Conservation (phyloP, 2,888 invertebrate species). For the Hyppa rectilinea region DNA sequence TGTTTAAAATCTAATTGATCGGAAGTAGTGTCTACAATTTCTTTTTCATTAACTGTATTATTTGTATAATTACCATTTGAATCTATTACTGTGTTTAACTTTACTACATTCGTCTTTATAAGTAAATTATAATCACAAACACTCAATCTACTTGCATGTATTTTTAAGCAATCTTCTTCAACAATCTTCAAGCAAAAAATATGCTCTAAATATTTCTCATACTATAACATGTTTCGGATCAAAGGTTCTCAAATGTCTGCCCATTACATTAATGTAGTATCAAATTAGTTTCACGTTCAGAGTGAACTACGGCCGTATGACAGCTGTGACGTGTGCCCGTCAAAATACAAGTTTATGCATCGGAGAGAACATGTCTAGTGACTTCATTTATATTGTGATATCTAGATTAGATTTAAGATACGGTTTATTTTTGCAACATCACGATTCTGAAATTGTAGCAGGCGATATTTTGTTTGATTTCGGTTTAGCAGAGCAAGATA, state of each 20-base stretch:
- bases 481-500: not conserved
- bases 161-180: conserved; percentile 37
- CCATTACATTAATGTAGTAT: conserved; percentile 55
- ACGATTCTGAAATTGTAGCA: conserved; percentile 8
- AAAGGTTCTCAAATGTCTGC: conserved; percentile 50
- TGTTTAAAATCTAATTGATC: not conserved
- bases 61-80: not conserved
- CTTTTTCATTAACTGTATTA: not conserved
- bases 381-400: conserved; percentile 28
- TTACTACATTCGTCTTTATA: not conserved
- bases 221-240: conserved; percentile 28
- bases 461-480: not conserved
- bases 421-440: conserved; percentile 6
- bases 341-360: conserved; percentile 48
- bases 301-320: conserved; percentile 41
- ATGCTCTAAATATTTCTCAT: conserved; percentile 52
- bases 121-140: conserved; percentile 20
- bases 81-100: not conserved
- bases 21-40: not conserved
- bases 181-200: conserved; percentile 24
- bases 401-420: conserved; percentile 47
- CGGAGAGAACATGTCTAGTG: conserved; percentile 24
- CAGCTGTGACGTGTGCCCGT: conserved; percentile 47
- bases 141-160: conserved; percentile 10
- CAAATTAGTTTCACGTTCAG: conserved; percentile 48